Evolutionary conservation across 2,797 vertebrate genomes (phyloP).

Genomic region (Dendrocincla tyrannina): DNA sequence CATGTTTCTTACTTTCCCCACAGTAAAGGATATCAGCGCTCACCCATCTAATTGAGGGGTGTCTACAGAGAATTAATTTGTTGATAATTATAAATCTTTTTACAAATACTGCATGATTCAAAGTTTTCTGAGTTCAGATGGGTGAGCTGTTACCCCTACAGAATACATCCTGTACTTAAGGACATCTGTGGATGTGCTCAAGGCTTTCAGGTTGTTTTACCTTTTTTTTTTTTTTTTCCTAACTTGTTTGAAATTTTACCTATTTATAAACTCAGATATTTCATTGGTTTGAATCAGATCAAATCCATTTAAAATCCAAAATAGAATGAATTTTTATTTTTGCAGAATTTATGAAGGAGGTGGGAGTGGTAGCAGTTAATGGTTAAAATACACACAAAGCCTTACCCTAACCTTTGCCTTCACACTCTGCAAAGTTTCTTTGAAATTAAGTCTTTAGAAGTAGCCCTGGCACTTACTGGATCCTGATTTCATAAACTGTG

Average conservation of each 20-base stretch:
- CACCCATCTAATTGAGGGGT: background rate
- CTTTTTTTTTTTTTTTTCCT: background rate
- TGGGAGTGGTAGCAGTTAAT: fast-evolving
- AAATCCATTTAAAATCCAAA: background rate
- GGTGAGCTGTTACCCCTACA: background rate
- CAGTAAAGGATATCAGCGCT: background rate
- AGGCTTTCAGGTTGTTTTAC: background rate
- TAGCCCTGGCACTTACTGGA: background rate
- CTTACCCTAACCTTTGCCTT: background rate
- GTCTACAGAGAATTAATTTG: background rate
- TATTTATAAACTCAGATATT: background rate
- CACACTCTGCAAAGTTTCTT: background rate
- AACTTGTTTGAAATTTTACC: background rate
- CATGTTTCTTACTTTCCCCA: background rate
- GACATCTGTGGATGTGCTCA: background rate
- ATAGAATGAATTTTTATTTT: background rate
- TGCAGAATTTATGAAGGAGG: background rate
- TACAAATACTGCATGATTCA: background rate
- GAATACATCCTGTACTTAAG: background rate
- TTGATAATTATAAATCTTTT: background rate
- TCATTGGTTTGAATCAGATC: background rate
- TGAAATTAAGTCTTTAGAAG: background rate
- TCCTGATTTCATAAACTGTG: background rate
- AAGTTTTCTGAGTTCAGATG: background rate
- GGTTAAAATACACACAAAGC: background rate